These are phyloP conservation scores for Cladorhizidae sp. DNA, from an alignment of 37 sponge, comb jelly and placozoan genomes.

Conservation along the genomic window DNA sequence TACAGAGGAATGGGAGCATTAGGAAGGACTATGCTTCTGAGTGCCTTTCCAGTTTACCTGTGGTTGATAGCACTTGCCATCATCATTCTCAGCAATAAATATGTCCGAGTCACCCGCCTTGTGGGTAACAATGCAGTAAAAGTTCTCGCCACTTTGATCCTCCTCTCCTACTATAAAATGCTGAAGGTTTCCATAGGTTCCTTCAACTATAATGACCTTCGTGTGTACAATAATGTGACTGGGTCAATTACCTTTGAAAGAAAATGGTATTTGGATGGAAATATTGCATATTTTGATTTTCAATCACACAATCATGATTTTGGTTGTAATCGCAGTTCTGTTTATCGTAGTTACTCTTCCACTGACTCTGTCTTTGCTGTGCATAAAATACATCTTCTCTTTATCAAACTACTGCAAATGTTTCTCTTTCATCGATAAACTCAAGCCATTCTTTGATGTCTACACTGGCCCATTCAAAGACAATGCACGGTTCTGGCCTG, in stretches of 20 bases:
- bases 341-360: not conserved
- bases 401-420: not conserved
- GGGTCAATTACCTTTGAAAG: not conserved
- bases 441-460: slow-evolving; percentile 28
- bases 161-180: slow-evolving; percentile 25
- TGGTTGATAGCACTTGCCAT: slow-evolving; percentile 15
- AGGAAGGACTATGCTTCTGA: slow-evolving; percentile 6
- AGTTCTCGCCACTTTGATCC: slow-evolving; percentile 19
- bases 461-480: slow-evolving; percentile 17
- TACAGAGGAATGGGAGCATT: slow-evolving; percentile 45
- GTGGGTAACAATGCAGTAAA: slow-evolving; percentile 16
- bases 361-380: slow-evolving; percentile 2
- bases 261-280: slow-evolving; percentile 28
- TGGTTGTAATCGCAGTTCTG: not conserved
- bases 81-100: slow-evolving; percentile 2
- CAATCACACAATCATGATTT: not conserved
- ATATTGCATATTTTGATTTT: slow-evolving; percentile 12
- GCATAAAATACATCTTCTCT: not conserved
- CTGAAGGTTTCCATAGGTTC: not conserved
- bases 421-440: slow-evolving; percentile 1
- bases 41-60: slow-evolving; percentile 30
- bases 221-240: not conserved
- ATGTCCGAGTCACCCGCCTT: not conserved
- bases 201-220: not conserved
- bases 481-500: not conserved